These are phyloP conservation scores for Sebastes hubbsi DNA, from an alignment of 2,797 vertebrate species.

Conservation along the genomic window DNA sequence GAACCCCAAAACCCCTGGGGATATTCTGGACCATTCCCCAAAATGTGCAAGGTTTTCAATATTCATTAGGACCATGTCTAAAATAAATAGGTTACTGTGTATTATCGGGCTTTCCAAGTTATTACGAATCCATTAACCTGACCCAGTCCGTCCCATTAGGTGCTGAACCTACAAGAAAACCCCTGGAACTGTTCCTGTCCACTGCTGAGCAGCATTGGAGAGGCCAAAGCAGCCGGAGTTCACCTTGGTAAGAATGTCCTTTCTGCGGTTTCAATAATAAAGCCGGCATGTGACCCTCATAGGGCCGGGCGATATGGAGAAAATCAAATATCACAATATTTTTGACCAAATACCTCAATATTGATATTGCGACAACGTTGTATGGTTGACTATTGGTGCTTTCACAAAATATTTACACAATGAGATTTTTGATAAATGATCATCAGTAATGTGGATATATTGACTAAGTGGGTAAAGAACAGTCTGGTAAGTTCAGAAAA, in stretches of 20 bases:
- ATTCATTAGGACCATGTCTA: background rate
- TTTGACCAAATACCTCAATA: too few relatives aligned
- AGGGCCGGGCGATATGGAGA: too few relatives aligned
- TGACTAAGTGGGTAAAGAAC: too few relatives aligned
- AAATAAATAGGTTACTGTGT: background rate
- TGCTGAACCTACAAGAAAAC: slow-evolving; percentile 80
- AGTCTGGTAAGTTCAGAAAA: too few relatives aligned
- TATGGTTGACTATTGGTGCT: too few relatives aligned
- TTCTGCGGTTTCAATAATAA: accelerated
- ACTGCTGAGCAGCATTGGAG: slow-evolving; percentile 52
- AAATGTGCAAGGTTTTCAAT: background rate
- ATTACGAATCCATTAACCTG: background rate
- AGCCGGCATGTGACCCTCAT: background rate
- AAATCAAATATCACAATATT: too few relatives aligned
- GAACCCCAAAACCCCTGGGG: background rate
- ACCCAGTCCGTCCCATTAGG: slow-evolving; percentile 29
- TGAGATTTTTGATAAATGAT: too few relatives aligned
- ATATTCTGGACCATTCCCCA: background rate
- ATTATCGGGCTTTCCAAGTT: background rate
- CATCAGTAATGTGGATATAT: too few relatives aligned
- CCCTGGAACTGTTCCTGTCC: slow-evolving; percentile 88
- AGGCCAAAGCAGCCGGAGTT: slow-evolving; percentile 15
- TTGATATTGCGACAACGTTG: too few relatives aligned
- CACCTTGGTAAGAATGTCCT: slow-evolving; percentile 29
- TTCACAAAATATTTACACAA: too few relatives aligned